phyloP scores from a whole-genome alignment of 2,888 invertebrate species.

The Brenthis hecate region DNA sequence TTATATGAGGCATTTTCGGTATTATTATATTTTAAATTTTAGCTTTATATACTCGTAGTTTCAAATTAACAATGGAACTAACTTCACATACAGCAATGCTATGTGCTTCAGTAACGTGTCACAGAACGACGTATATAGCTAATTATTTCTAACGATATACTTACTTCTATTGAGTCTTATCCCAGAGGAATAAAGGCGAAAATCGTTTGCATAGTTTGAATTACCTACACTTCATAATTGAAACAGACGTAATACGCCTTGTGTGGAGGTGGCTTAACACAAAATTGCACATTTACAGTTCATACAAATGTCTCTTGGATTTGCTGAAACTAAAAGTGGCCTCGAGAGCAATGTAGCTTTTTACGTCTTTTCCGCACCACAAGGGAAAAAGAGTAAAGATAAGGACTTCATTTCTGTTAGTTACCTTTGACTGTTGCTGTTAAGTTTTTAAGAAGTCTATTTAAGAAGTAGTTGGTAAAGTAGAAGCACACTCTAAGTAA shows the following conservation, averaged over 20 bases:
- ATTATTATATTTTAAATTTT: no score
- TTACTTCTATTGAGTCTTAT: constrained; percentile 1
- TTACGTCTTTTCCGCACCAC: constrained; percentile 32
- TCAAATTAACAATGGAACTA: background rate
- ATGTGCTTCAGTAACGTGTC: constrained; percentile 9
- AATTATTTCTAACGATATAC: constrained; percentile 27
- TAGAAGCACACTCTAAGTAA: constrained; percentile 1
- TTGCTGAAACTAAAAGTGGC: constrained; percentile 37
- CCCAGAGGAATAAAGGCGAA: constrained; percentile 8
- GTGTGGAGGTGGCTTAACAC: constrained; percentile 28
- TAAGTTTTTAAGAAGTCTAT: constrained; percentile 21
- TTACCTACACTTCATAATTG: constrained; percentile 22
- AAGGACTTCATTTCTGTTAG: constrained; percentile 34
- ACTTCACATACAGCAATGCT: background rate
- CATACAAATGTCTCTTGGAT: constrained; percentile 41
- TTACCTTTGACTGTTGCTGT: constrained; percentile 29
- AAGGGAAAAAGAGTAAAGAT: constrained; percentile 29
- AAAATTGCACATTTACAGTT: constrained; percentile 39
- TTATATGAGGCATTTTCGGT: background rate
- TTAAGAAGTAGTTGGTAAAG: constrained; percentile 10
- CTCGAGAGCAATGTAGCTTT: constrained; percentile 36
- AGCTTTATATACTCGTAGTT: no score
- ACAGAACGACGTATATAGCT: constrained; percentile 18
- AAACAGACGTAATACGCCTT: constrained; percentile 29
- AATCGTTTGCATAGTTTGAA: constrained; percentile 12